Evolutionary conservation across 2,888 invertebrate species (phyloP).

Genomic region (Melanostoma scalare): DNA sequence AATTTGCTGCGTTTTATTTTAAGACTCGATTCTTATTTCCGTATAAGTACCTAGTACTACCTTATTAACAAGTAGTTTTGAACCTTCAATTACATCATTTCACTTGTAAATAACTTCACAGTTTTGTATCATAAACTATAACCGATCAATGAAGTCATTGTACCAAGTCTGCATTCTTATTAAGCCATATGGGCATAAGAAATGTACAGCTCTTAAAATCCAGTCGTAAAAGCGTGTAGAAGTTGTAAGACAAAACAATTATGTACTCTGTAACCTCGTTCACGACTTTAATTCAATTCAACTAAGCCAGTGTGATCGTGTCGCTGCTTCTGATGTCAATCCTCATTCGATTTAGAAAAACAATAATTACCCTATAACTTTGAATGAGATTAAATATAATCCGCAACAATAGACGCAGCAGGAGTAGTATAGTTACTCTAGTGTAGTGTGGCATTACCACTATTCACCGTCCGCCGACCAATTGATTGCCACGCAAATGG

Average conservation of each 20-base stretch:
- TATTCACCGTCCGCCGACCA: constrained; percentile 1
- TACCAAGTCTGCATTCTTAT: too few species aligned
- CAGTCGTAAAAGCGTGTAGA: constrained; percentile 24
- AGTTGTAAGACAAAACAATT: constrained; percentile 40
- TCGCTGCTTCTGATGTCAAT: constrained; percentile 36
- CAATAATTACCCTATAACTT: constrained; percentile 57
- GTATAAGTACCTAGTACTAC: too few species aligned
- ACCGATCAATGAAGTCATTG: too few species aligned
- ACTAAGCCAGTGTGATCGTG: constrained; percentile 24
- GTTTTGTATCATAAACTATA: too few species aligned
- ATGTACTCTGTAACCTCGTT: constrained; percentile 43
- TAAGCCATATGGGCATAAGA: constrained; percentile 15
- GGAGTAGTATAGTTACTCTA: constrained; percentile 3
- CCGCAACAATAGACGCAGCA: constrained; percentile 19
- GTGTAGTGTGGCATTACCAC: not conserved
- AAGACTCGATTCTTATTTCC: too few species aligned
- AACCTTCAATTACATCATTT: too few species aligned
- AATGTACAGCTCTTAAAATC: constrained; percentile 37
- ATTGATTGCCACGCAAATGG: constrained; percentile 61
- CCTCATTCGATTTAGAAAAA: constrained; percentile 44
- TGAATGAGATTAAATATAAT: constrained; percentile 24
- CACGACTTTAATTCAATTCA: constrained; percentile 32
- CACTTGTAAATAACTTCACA: too few species aligned
- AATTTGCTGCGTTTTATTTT: too few species aligned
- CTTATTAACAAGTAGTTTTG: too few species aligned